Conservation (phyloP, 2,113 vertebrate species). For the Mus pahari region DNA sequence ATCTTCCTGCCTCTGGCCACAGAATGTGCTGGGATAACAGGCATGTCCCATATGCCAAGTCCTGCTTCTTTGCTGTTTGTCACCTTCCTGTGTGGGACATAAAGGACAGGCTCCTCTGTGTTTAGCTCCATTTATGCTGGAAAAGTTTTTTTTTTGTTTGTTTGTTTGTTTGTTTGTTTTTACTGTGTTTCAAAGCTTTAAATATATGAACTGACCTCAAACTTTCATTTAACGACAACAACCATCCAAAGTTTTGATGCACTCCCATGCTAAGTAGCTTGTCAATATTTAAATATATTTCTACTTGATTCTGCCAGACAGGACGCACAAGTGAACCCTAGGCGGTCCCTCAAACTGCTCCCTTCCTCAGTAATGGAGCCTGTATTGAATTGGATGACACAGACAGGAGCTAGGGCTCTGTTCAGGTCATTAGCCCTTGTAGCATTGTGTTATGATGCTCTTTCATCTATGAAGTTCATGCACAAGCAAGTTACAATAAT, state of each 20-base stretch:
- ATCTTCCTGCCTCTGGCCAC: not conserved
- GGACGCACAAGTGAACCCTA: not conserved
- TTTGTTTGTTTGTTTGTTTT: too few species aligned
- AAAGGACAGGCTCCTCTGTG: not conserved
- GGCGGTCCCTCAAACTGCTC: not conserved
- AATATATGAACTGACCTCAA: not conserved
- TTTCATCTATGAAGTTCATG: not conserved
- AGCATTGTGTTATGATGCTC: not conserved
- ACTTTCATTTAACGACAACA: not conserved
- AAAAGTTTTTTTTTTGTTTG: too few species aligned
- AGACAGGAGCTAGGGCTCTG: not conserved
- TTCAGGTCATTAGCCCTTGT: not conserved
- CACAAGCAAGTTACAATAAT: not conserved
- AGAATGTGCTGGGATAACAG: not conserved
- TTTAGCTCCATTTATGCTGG: not conserved
- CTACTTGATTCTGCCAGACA: not conserved
- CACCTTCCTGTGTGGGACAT: not conserved
- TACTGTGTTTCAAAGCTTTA: not conserved
- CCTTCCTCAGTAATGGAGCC: not conserved
- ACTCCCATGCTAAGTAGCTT: not conserved
- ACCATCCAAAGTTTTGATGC: not conserved
- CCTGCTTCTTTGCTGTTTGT: too few species aligned
- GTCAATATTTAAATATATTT: not conserved
- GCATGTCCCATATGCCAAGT: not conserved
- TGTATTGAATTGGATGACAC: fast-evolving